Base-by-base conservation (phyloP, 2,113 vertebrate genomes). In the Chloroceryle aenea region DNA sequence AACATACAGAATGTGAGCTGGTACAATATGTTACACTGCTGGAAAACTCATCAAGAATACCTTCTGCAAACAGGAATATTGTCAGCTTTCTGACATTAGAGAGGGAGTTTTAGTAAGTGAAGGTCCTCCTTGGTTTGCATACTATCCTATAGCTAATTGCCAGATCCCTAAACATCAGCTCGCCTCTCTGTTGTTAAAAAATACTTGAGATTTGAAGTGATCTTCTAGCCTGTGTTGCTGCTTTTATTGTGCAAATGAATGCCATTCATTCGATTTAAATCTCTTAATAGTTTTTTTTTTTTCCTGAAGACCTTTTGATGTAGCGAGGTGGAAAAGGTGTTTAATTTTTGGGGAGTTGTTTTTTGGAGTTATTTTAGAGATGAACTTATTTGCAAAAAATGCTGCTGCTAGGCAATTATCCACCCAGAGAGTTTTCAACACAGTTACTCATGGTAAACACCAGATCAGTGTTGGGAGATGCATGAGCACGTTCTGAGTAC, bases 221-320 rank as follows among this genome's bases (percentile, higher is more conserved):
- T n/a, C 90, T 85, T 34, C 16, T 66, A 32, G 67, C 42, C 66
- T 52, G 10, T 34, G 92, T 96, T 91, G 26, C 73, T 43, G 29
- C 58, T 94, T 89, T 92, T 78, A 61, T 62, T 83, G 19, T 74
- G 81, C 52, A 86, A 93, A 66, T 62, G n/a, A n/a, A 90, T 71
- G 42, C 29, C 34, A 73, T 69, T 66, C 84, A 93, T 66, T 36
- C 36, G 42, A 47, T 71, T 53, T 50, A 36, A 6, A 38, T 25
- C 42, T 71, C 16, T 7, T 2, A 4, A 15, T 20, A 7, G 42
- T 16, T 45, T 62, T 56, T 56, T 71, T 16, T 45, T 62, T 56
- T 56, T 71, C 53, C 61, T 67, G 43, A 67, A 40, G 38, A 52
- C 42, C 13, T 81, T 86, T 83, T 67, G 52, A 80, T 88, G 50